Base-by-base conservation (phyloP, 2,113 vertebrate species). In the Oncorhynchus clarkii region DNA sequence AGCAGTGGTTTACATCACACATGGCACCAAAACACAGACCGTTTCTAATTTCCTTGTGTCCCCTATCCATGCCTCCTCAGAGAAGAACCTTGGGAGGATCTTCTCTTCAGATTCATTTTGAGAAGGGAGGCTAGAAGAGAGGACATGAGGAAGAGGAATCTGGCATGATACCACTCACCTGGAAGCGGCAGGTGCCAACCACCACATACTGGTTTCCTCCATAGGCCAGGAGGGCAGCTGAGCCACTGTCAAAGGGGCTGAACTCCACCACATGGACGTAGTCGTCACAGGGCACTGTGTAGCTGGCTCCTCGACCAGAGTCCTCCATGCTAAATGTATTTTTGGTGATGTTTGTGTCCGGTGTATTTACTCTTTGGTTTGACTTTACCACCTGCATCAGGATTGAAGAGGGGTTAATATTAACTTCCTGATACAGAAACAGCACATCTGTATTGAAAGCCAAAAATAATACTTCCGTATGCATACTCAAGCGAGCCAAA, bases 251-350 rank as follows among this genome's bases (percentile, higher is more conserved):
- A 87, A 96, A 98, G 0, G 96, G 97, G 89, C 92, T 98, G 92
- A 99, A 98, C 89, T 98, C 96, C 72, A 97, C 96, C 84, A 97
- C 96, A 0, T 97, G 95, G 11, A 99, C 96, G 48, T 95, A 97
- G 87, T 96, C 95, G 66, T 98, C 96, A 16, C 96, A 98, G 1
- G 95, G 83, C 82, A 99, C 95, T 0, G 95, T 95, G 89, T 99
- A 98, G 66, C 90, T 90, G 74, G 95, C 92, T 74, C 88, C 92
- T 83, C 92, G 95, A 54, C 91, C 85, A 0, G 87, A 74, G 71
- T 96, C 95, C 79, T 97, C 96, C 87, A 54, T 54, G 16, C 13
- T 54, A 18, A 16, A 4, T 97, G 96, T 95, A 97, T 97, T 86
- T 85, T 88, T 91, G 69, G 2, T 48, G n/a, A 24, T 9, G 7